These are phyloP conservation scores for Alauda arvensis DNA, from an alignment of 2,797 vertebrate genomes.

Conservation along the genomic window DNA sequence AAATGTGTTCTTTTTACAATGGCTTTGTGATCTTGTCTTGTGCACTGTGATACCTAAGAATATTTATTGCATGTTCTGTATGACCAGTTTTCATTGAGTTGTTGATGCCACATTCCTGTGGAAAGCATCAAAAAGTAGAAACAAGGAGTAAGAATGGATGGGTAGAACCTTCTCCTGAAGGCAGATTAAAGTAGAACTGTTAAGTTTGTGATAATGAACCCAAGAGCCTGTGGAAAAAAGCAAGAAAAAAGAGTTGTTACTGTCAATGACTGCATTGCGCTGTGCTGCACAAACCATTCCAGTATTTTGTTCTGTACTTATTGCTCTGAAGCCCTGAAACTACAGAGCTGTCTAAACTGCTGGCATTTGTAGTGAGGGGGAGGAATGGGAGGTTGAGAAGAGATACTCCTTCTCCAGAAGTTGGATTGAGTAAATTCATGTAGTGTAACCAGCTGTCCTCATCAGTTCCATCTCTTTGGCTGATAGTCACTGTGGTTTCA, in stretches of 20 bases:
- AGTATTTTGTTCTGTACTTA: conserved; percentile 7
- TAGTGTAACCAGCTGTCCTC: conserved; percentile 10
- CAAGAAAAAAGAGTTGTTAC: neutral
- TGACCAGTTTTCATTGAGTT: neutral
- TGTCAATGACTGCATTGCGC: neutral
- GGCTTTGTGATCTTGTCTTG: neutral
- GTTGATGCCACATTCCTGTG: neutral
- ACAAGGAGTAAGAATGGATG: neutral
- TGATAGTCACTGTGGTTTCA: neutral
- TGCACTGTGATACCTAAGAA: neutral
- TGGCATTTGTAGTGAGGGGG: conserved; percentile 47
- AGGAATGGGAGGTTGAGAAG: conserved; percentile 28
- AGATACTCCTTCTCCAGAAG: conserved; percentile 28
- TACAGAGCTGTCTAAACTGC: conserved; percentile 22
- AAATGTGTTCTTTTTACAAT: neutral
- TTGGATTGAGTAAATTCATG: neutral
- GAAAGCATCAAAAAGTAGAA: neutral
- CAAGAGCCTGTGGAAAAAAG: neutral
- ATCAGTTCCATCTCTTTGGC: neutral
- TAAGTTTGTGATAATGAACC: neutral
- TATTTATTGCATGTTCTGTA: neutral
- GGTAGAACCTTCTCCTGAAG: neutral
- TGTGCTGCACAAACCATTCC: neutral
- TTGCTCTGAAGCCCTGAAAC: neutral
- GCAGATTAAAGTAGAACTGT: conserved; percentile 10